phyloP scores from a whole-genome alignment of 1,140 invertebrate species.

The Drosophila hydei region DNA sequence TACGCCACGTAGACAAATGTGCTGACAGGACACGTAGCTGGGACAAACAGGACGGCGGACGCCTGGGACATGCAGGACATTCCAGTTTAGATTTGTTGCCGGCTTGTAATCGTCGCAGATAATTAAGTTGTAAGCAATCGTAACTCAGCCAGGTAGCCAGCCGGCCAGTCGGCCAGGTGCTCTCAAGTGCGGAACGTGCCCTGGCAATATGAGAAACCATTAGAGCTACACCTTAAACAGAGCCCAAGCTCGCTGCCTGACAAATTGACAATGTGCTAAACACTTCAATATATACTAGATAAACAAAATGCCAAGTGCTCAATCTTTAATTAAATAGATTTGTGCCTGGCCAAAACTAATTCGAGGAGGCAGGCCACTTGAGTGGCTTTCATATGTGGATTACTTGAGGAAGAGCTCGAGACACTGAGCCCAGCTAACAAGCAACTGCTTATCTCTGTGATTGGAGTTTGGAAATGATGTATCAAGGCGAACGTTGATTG shows the following conservation, averaged over 20 bases:
- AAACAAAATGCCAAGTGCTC: neutral
- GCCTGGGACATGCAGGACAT: slow-evolving; percentile 53
- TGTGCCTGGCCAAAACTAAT: too few relatives aligned
- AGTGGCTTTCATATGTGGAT: too few relatives aligned
- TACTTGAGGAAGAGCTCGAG: too few relatives aligned
- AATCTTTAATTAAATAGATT: slow-evolving; percentile 4
- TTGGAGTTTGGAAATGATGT: too few relatives aligned
- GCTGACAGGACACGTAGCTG: slow-evolving; percentile 61
- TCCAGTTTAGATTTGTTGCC: slow-evolving; percentile 76
- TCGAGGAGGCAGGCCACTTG: too few relatives aligned
- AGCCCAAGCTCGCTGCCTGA: neutral
- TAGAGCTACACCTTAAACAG: too few relatives aligned
- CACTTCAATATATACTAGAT: neutral
- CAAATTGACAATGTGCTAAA: slow-evolving; percentile 2
- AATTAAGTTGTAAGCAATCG: slow-evolving; percentile 71
- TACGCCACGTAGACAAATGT: slow-evolving; percentile 81
- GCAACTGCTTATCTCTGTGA: too few relatives aligned
- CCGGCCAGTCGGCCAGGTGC: too few relatives aligned
- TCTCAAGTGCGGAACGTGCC: slow-evolving; percentile 17
- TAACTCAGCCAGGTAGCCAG: slow-evolving; percentile 31
- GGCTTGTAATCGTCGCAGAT: slow-evolving; percentile 74
- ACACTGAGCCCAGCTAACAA: too few relatives aligned
- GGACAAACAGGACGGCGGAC: slow-evolving; percentile 12
- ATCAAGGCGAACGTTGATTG: too few relatives aligned
- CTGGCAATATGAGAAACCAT: neutral